phyloP scores from a whole-genome alignment of 2,888 invertebrate genomes.

The Muscina levida region DNA sequence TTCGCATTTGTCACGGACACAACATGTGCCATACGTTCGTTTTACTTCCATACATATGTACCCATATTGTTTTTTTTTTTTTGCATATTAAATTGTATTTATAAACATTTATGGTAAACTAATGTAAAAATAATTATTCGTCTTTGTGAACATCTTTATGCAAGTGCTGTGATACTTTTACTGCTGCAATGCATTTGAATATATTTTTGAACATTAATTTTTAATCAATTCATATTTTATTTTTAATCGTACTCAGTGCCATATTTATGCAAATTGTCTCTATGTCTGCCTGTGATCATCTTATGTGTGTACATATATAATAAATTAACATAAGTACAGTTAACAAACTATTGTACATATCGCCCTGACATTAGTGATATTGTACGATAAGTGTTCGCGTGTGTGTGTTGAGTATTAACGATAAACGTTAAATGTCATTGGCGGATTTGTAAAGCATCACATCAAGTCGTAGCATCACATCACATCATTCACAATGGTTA shows the following conservation, averaged over 20 bases:
- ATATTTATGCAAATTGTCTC: slow-evolving; percentile 2
- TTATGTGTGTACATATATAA: neutral
- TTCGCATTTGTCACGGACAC: too few species aligned
- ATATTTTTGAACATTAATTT: neutral
- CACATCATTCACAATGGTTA: slow-evolving; percentile 69
- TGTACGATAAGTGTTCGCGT: too few species aligned
- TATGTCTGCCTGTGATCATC: too few species aligned
- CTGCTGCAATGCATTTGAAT: too few species aligned
- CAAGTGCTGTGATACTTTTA: too few species aligned
- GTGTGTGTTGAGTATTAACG: neutral
- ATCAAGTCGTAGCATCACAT: neutral
- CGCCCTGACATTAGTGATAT: neutral
- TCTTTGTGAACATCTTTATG: too few species aligned
- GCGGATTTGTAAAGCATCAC: slow-evolving; percentile 1
- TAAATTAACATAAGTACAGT: slow-evolving; percentile 43
- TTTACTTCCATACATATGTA: too few species aligned
- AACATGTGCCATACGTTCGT: too few species aligned
- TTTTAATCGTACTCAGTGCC: slow-evolving; percentile 17
- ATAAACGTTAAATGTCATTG: slow-evolving; percentile 27
- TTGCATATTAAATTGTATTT: too few species aligned
- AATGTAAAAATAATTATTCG: too few species aligned
- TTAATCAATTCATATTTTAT: slow-evolving; percentile 1
- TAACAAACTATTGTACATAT: slow-evolving; percentile 2
- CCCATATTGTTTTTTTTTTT: too few species aligned
- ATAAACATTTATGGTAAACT: neutral